Percentiles rank a stretch among this genome's conserved stretches.
Conservation (phyloP, 2,113 vertebrate species). For the Saiga tatarica region DNA sequence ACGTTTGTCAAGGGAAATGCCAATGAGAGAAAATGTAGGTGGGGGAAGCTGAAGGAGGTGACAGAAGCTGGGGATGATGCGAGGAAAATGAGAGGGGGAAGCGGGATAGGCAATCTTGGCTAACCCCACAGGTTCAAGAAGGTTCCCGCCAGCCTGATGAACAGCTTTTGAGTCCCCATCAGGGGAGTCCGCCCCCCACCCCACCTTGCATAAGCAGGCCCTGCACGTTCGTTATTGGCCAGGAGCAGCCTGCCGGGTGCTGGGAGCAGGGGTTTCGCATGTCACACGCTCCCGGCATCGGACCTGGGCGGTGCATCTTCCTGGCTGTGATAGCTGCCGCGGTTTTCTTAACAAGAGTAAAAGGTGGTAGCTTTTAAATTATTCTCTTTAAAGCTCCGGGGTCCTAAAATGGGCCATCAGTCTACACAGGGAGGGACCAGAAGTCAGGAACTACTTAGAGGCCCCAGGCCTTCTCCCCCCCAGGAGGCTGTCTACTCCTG, state of each 20-base stretch:
- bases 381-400: not conserved
- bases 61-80: not conserved
- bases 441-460: not conserved
- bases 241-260: not conserved
- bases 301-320: too few relatives aligned
- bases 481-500: not conserved
- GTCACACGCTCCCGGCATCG: not conserved
- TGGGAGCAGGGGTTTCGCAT: not conserved
- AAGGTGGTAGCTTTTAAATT: not conserved
- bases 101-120: too few relatives aligned
- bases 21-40: not conserved
- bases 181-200: not conserved
- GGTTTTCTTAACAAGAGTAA: not conserved
- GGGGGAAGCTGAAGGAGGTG: not conserved
- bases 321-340: accelerated
- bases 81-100: not conserved
- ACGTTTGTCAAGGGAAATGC: not conserved
- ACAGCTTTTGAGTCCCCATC: not conserved
- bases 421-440: not conserved
- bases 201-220: not conserved
- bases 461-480: not conserved
- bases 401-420: not conserved
- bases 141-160: not conserved
- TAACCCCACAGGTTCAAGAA: not conserved
- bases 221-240: not conserved